Conservation (phyloP, 2,797 vertebrate species). For the Psittacula derbiana region DNA sequence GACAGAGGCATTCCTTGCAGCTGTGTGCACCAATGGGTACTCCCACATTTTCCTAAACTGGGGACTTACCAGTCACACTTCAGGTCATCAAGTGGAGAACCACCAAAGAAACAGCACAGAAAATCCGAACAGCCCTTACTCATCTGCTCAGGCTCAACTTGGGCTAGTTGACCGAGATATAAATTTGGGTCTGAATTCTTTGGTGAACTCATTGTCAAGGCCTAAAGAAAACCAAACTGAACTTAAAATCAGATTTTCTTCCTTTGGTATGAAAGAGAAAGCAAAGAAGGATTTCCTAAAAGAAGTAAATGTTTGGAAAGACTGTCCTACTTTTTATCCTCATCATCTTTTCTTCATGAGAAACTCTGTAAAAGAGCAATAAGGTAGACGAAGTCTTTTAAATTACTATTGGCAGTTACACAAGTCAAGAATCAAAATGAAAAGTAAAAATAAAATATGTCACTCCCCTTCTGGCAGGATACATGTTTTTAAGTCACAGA, state of each 20-base stretch:
- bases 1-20: background rate
- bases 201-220: background rate
- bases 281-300: background rate
- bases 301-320: background rate
- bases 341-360: background rate
- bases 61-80: background rate
- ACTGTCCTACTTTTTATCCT: background rate
- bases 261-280: background rate
- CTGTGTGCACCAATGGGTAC: background rate
- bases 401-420: background rate
- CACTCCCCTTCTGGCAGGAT: background rate
- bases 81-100: background rate
- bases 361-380: background rate
- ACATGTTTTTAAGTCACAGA: background rate
- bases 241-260: background rate
- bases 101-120: background rate
- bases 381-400: background rate
- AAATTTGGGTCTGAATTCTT: background rate
- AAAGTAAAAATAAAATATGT: background rate
- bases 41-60: background rate
- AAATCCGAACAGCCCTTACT: background rate
- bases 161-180: background rate
- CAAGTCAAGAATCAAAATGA: background rate
- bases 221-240: background rate
- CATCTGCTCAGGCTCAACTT: background rate